These are phyloP conservation scores for Echinarachnius parma DNA, from an alignment of 53 echinoderm and acorn worm species.

Conservation along the genomic window DNA sequence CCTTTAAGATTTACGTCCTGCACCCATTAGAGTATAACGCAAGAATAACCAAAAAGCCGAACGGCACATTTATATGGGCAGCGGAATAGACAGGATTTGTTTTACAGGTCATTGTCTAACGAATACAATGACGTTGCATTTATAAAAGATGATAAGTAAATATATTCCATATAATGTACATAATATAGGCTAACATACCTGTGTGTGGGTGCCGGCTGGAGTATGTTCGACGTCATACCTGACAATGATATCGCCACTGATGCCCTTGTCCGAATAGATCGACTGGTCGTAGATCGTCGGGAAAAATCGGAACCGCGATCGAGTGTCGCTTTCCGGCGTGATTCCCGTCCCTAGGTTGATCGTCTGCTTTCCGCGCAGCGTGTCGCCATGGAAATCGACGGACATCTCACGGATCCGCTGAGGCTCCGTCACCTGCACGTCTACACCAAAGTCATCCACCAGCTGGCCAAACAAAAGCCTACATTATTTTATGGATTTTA, in stretches of 20 bases:
- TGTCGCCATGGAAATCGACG: slow-evolving; percentile 45
- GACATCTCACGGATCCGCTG: slow-evolving; percentile 70
- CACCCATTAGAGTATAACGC: too few species aligned
- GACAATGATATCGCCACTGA: slow-evolving; percentile 78
- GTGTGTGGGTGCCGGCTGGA: slow-evolving; percentile 68
- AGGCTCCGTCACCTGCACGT: slow-evolving; percentile 82
- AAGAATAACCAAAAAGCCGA: too few species aligned
- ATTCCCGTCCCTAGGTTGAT: slow-evolving; percentile 24
- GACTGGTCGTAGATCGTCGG: slow-evolving; percentile 69
- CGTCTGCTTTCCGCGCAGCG: slow-evolving; percentile 10
- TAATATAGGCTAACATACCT: slow-evolving; percentile 55
- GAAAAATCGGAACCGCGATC: slow-evolving; percentile 56
- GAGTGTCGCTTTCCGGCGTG: slow-evolving; percentile 26
- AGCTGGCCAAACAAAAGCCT: slow-evolving; percentile 51
- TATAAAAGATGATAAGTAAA: too few species aligned
- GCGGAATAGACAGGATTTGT: too few species aligned
- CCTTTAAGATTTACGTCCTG: too few species aligned
- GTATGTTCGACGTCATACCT: slow-evolving; percentile 85
- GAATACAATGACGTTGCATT: too few species aligned
- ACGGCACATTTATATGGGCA: too few species aligned
- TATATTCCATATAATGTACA: too few species aligned
- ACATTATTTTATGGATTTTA: too few species aligned
- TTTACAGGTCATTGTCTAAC: too few species aligned
- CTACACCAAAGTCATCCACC: slow-evolving; percentile 68
- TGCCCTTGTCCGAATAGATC: slow-evolving; percentile 46